Base-by-base conservation (phyloP, 2,797 vertebrate species). In the Choloepus didactylus region DNA sequence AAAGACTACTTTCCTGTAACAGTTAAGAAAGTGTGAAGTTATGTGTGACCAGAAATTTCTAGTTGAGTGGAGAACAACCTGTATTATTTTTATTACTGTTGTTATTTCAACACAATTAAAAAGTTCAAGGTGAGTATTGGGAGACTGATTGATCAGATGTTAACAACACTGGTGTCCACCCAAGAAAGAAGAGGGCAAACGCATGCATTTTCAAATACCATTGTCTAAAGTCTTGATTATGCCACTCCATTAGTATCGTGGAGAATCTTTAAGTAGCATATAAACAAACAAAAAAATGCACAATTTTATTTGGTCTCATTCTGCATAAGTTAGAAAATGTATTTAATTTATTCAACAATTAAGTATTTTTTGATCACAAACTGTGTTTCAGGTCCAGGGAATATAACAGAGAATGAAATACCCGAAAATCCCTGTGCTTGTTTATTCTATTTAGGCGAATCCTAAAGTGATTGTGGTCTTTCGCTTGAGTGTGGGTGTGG, bases 221-320 rank as follows among this genome's bases (percentile, higher is more conserved):
- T 35, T 93, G 21, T 67, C 16, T 67, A n/a, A 87, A 72, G 8
- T 69, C 76, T 77, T 91, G 7, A 4, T 49, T 44, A 2, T 88
- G 64, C 15, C 31, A 4, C 23, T 85, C 67, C 3, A 25, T 49
- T 41, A 81, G 41, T 69, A 35, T 56, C 70, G 38, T 27, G 25
- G 59, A 14, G 76, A 66, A 51, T 88, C 59, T 84, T 54, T 46
- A n/a, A 88, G 44, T 56, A 80, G 38, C 49, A 77, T 76, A 83
- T 54, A 91, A 87, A 12, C n/a, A 88, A 84, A 83, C 35, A 66
- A 79, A 59, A 59, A 83, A 49, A 31, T n/a, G 44, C 3, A 12
- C 49, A 19, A 41, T 89, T 95, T 91, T 83, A 87, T 92, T 73
- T 83, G 73, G 89, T 44, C 14, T 69, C 87, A 12, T 62, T 83